phyloP scores from a whole-genome alignment of 2,888 invertebrate genomes.

The Drosophila buzzatii region DNA sequence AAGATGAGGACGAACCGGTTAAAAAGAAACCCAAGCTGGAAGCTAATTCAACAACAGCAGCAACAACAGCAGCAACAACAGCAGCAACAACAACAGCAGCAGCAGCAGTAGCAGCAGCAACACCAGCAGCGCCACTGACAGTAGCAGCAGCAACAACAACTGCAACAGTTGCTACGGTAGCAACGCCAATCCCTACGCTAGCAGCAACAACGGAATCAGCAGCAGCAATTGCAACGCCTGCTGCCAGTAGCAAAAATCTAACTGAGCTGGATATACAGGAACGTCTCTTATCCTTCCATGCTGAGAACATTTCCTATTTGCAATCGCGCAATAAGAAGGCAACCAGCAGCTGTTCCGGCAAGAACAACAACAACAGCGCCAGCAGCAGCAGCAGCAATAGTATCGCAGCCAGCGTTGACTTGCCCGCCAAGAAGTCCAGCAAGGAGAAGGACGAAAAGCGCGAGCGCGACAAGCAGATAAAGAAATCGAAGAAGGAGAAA shows the following conservation, averaged over 20 bases:
- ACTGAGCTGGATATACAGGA: conserved; percentile 88
- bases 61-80: not conserved
- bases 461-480: conserved; percentile 60
- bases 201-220: conserved; percentile 6
- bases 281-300: conserved; percentile 88
- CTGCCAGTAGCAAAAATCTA: conserved; percentile 67
- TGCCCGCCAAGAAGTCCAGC: conserved; percentile 43
- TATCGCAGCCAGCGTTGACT: not conserved
- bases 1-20: conserved; percentile 68
- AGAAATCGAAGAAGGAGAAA: conserved; percentile 69
- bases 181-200: conserved; percentile 8
- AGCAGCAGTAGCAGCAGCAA: not conserved
- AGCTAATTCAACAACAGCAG: not conserved
- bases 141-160: not conserved
- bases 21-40: conserved; percentile 75
- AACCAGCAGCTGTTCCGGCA: conserved; percentile 36
- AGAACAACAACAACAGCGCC: conserved; percentile 34
- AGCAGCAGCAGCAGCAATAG: not conserved
- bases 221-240: conserved; percentile 2
- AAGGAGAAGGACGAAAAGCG: conserved; percentile 66
- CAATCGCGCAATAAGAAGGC: conserved; percentile 88
- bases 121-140: not conserved
- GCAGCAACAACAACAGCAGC: not conserved
- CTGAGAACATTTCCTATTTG: conserved; percentile 88
- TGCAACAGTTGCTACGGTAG: conserved; percentile 2